A percentile compares a stretch with the other conserved stretches of the same genome.
Evolutionary conservation across 1,140 invertebrate genomes (phyloP).

Genomic region (Eurytemora carolleeae): DNA sequence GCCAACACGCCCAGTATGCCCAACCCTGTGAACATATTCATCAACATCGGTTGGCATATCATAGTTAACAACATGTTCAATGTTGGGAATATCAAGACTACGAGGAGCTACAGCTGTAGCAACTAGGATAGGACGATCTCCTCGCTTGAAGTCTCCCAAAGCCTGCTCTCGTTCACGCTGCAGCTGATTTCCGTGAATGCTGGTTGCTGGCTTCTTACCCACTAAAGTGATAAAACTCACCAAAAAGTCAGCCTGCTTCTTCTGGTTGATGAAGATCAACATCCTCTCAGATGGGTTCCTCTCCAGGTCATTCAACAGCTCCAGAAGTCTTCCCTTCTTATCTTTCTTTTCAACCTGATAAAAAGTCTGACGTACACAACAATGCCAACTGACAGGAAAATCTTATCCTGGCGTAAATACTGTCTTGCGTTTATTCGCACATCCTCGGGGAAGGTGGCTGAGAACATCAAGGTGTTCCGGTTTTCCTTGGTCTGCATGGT

Average conservation of each 20-base stretch:
- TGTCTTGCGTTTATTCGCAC: conserved; percentile 31
- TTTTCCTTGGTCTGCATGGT: conserved; percentile 45
- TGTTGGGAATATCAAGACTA: conserved; percentile 61
- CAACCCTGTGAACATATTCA: conserved; percentile 87
- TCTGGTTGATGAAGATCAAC: conserved; percentile 77
- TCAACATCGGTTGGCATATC: conserved; percentile 69
- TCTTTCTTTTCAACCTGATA: conserved; percentile 35
- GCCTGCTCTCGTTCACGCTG: conserved; percentile 76
- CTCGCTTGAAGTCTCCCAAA: conserved; percentile 54
- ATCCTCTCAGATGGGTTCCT: conserved; percentile 32
- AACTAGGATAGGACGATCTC: conserved; percentile 52
- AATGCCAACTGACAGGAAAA: conserved; percentile 65
- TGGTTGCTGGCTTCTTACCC: conserved; percentile 48
- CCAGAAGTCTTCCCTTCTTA: conserved; percentile 5
- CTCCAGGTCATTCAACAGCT: conserved; percentile 21
- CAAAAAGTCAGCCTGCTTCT: conserved; percentile 70
- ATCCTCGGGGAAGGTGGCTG: conserved; percentile 76
- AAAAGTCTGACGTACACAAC: conserved; percentile 67
- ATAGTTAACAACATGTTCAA: conserved; percentile 74
- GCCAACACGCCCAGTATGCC: conserved; percentile 77
- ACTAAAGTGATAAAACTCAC: conserved; percentile 34
- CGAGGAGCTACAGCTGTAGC: conserved; percentile 82
- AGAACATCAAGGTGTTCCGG: conserved; percentile 69
- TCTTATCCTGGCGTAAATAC: conserved; percentile 36
- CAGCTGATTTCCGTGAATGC: conserved; percentile 78